Conservation (phyloP, 1,140 invertebrate genomes). For the Idris sp. region DNA sequence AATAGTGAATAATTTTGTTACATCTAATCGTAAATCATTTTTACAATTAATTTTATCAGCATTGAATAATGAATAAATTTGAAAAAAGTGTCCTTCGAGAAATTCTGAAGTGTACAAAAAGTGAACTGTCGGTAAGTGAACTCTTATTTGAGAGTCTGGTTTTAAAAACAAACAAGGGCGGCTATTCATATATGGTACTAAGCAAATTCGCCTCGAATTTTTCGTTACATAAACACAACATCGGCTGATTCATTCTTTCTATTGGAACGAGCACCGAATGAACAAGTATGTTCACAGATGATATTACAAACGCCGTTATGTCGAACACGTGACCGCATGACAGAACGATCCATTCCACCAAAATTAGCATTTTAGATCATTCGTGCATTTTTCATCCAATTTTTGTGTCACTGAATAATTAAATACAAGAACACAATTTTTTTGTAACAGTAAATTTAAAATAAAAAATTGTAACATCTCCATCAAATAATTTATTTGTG, state of each 20-base stretch:
- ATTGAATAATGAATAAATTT: no score
- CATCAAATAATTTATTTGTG: no score
- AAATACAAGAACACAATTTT: no score
- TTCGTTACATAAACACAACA: conserved; percentile 40
- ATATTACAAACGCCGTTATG: conserved; percentile 37
- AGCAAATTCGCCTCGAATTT: conserved; percentile 31
- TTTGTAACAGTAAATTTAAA: no score
- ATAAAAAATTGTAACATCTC: no score
- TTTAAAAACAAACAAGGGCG: conserved; percentile 18
- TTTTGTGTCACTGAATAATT: conserved; percentile 19
- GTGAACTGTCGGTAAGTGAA: not conserved
- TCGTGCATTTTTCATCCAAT: conserved; percentile 34
- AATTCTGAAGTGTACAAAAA: conserved; percentile 5
- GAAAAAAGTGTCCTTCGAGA: no score
- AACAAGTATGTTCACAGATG: conserved; percentile 33
- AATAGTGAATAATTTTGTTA: no score
- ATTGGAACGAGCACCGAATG: conserved; percentile 27
- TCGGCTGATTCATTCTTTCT: conserved; percentile 40
- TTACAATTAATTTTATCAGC: no score
- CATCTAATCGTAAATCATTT: no score
- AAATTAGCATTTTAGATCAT: conserved; percentile 36
- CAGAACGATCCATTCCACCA: conserved; percentile 14
- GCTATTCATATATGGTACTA: conserved; percentile 26
- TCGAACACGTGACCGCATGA: conserved; percentile 36
- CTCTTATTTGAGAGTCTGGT: not conserved